These are phyloP conservation scores for Lota lota DNA, from an alignment of 2,113 vertebrate genomes.

Conservation along the genomic window DNA sequence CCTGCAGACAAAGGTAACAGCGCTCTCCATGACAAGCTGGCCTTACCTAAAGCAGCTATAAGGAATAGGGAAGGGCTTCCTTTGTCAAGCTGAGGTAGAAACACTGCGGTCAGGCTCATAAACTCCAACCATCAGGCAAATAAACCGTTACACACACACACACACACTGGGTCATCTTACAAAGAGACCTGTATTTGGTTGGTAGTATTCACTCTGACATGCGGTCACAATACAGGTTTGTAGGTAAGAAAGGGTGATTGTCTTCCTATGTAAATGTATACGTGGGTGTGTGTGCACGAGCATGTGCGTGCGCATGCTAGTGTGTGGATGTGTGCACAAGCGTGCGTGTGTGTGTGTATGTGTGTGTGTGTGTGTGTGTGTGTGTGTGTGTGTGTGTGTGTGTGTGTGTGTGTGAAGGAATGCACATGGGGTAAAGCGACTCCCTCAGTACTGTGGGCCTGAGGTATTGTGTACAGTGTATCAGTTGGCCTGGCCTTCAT, in stretches of 20 bases:
- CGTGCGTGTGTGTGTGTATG: background rate
- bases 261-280: background rate
- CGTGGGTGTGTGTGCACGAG: background rate
- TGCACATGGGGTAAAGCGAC: slow-evolving; percentile 63
- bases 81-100: too few relatives aligned
- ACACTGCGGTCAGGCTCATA: too few relatives aligned
- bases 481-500: slow-evolving; percentile 50
- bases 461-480: slow-evolving; percentile 56
- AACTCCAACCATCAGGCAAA: too few relatives aligned
- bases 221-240: too few relatives aligned
- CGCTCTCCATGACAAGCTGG: too few relatives aligned
- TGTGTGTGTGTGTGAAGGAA: slow-evolving; percentile 54
- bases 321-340: background rate
- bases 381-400: slow-evolving; percentile 15
- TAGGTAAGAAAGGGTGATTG: background rate
- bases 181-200: too few relatives aligned
- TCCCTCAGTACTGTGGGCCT: slow-evolving; percentile 64
- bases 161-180: too few relatives aligned
- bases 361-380: background rate
- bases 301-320: background rate
- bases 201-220: too few relatives aligned
- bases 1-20: too few relatives aligned
- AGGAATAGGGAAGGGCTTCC: too few relatives aligned
- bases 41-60: too few relatives aligned
- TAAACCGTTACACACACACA: too few relatives aligned